Evolutionary conservation across 2,113 vertebrate genomes (phyloP), one percentile per base, ranked within the genome.

Genomic region (Sphaerodactylus townsendi): DNA sequence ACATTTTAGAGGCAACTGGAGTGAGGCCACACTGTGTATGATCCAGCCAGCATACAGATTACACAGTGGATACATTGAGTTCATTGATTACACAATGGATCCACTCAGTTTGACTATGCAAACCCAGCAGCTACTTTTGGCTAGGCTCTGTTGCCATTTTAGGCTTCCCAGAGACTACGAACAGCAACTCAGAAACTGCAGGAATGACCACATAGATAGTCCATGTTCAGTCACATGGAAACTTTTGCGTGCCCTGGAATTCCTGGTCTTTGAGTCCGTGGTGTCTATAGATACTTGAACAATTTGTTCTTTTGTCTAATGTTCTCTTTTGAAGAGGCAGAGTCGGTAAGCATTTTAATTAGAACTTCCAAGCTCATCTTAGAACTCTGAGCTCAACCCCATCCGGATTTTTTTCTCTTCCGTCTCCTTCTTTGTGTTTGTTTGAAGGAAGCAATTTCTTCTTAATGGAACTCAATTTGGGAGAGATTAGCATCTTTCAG

Each of bases 271-370:
- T 92, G 85, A 1, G 0, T 59, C 46, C 62, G 35, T 14, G 83
- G 33, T 88, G 70, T 83, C 80, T 90, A 79, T 74, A 50, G 21
- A 82, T 82, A 48, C 13, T 78, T 90, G 77, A 28, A 59, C 10
- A 2, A 53, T 50, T 44, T 75, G 14, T 88, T 90, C 88, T 72
- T 88, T 10, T 79, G 2, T 8, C 81, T 87, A 86, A 90, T 68
- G 39, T n/a, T 80, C 64, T 81, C 86, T 8, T 46, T 87, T 89
- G 90, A 86, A 68, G 78, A 91, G 14, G 64, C 74, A 73, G 86
- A 83, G 48, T 92, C 62, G 64, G 41, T 80, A 82, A 76, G 66
- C 75, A 85, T 91, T 90, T 94, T 90, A 90, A 89, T 85, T 87
- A 88, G 64, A 30, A 75, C 85, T 83, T 50, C 80, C 66, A 87